Evolutionary conservation across 2,113 vertebrate genomes (phyloP), one percentile per base, ranked within the genome.

Genomic region (Engraulis encrasicolus): DNA sequence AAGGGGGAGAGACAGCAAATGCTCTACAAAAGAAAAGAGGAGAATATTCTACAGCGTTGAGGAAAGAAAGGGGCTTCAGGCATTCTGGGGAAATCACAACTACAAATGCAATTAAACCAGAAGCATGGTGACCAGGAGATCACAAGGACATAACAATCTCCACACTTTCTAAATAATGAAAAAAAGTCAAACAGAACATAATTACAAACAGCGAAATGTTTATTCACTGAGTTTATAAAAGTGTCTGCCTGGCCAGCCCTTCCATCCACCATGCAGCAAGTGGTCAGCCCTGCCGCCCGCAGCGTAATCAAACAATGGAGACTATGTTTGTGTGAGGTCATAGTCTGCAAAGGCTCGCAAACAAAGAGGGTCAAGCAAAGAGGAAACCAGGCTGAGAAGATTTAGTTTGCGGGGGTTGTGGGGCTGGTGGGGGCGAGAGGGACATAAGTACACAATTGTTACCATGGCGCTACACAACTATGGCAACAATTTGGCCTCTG

Each of bases 281-380:
- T n/a, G n/a, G n/a, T n/a, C n/a, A n/a, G 45, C 78, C 81, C 54
- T 23, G 77, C 50, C 77, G 15, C n/a, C 81, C 45, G 49, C 80
- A 80, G 71, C 84, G 81, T 84, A 77, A 87, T 87, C 54, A 79
- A 89, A 89, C 89, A 90, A 89, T 86, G 80, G 81, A 48, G 71
- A 82, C 61, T 86, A 80, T 81, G 85, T 86, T 86, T 84, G 87
- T 85, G 83, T 87, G 82, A 84, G 82, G 87, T 88, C 82, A 88
- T 81, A 83, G 87, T 87, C 84, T 36, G 77, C 81, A 79, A 86
- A 81, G 82, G 81, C 50, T 20, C 79, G 84, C 37, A 85, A 87
- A 90, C 86, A 90, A 90, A 88, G 85, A 85, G 84, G 87, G 86
- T 87, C 88, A 86, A 82, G 50, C 6, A n/a, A 77, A 86, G 82